Base-by-base conservation (phyloP, 92 coral and sea anemone genomes). In the Paragorgia papillata region DNA sequence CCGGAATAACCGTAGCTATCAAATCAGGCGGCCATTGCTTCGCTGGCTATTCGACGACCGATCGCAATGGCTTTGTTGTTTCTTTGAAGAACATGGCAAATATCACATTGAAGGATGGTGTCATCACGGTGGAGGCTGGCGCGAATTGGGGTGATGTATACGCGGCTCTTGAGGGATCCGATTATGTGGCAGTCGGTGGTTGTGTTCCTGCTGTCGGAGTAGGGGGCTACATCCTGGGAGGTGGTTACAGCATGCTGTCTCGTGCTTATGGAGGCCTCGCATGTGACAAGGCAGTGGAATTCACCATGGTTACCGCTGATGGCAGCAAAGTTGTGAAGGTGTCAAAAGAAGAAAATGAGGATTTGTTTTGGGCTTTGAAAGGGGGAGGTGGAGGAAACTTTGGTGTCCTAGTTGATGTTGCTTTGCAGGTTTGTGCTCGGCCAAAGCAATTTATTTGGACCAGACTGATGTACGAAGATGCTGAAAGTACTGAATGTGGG, bases 241-340 rank as follows among this genome's bases (percentile, higher is more conserved):
- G 96, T 62, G 96, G 96, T 0, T 90, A 90, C 81, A 90, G 96
- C 66, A 90, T 90, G 96, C 65, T 90, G 87, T 90, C 96, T 31
- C 96, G 96, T 56, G 96, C 62, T 17, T 81, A 90, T 75, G 96
- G 96, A 33, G 96, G 90, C 1, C 60, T 87, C 76, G 91, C 91
- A 9, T 87, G 96, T 67, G 91, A 84, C 62, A 87, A 84, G 82
- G 96, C 85, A 9, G 31, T 84, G 80, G 79, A 86, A 40, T 90
- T 87, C 46, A 84, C 96, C 35, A 87, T 90, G 91, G 96, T 90
- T n/a, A 90, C 91, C 48, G 96, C 83, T 46, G 87, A 84, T 68
- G 96, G 96, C 13, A 39, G 31, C 39, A 12, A 66, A 10, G 61
- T 90, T 9, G 91, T 90, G 73, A 66, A 62, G 39, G 96, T 81